These are phyloP conservation scores for Stenchaetothrips biformis DNA, from an alignment of 2,888 invertebrate genomes.

Conservation along the genomic window DNA sequence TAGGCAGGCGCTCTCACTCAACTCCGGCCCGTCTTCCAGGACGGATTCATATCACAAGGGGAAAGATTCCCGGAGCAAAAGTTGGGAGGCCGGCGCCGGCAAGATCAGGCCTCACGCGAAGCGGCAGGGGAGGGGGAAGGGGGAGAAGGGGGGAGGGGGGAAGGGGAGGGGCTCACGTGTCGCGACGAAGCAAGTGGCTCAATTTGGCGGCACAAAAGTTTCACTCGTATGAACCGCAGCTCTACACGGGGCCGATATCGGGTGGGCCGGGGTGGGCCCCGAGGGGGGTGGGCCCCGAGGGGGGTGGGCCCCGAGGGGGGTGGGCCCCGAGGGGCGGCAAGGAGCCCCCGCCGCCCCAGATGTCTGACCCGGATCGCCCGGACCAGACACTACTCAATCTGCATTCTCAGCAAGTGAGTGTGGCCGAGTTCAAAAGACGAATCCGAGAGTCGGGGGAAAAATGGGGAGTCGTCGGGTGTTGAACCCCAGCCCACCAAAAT, in stretches of 20 bases:
- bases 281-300: neutral
- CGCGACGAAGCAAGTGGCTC: neutral
- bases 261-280: neutral
- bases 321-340: neutral
- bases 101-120: too few species aligned
- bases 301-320: neutral
- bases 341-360: neutral
- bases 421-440: neutral
- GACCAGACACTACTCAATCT: too few species aligned
- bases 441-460: neutral
- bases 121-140: too few species aligned
- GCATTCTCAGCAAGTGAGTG: neutral
- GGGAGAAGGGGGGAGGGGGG: neutral
- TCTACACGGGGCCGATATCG: neutral
- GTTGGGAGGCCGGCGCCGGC: too few species aligned
- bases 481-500: neutral
- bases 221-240: neutral
- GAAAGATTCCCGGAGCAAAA: too few species aligned
- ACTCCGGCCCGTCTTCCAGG: too few species aligned
- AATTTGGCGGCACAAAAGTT: slow-evolving; percentile 3
- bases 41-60: too few species aligned
- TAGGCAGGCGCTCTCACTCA: too few species aligned
- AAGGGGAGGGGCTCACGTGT: neutral
- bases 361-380: neutral
- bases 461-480: neutral